Base-by-base conservation (phyloP, 23 tunicate species). In the Styela plicata region DNA sequence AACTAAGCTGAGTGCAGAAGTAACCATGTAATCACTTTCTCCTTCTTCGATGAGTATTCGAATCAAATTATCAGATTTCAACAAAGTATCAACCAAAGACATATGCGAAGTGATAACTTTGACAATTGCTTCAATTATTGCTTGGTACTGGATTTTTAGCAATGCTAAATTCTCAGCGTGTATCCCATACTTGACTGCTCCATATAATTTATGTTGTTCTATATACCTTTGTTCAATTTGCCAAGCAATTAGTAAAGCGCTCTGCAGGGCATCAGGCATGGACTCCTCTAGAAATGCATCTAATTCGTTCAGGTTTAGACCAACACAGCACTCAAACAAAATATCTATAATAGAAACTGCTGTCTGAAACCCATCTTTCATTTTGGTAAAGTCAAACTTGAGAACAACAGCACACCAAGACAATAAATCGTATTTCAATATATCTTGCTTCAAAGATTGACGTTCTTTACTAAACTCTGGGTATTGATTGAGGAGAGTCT, bases 341-440 rank as follows among this genome's bases (percentile, higher is more conserved):
- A 91, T 69, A 3, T 78, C 64, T 17, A 79, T 80, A 33, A 91
- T 86, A 7, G 61, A 20, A 36, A 86, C 87, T 20, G 90, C 97
- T 17, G 69, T 62, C 63, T 69, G 84, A 63, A 77, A 78, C 0
- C 97, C 97, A 18, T 79, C 85, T 44, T 74, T 63, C 67, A 90
- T 84, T 78, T 69, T 90, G 0, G 86, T 29, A 70, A 34, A 86
- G 36, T 91, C 97, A 79, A 82, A 91, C 31, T 83, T 75, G 35
- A 91, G 70, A n/a, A 80, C 74, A 27, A 82, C 71, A 13, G 89
- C 87, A 83, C 97, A 91, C 90, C 90, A 91, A 3, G 90, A 83
- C 30, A 91, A 52, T 26, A 91, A 33, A 67, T 91, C 97, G 71
- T 91, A 91, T 64, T 91, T 82, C 97, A 86, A 86, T 63, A 91